Conservation (phyloP, 2,888 invertebrate species). For the Habroteleia sp. region DNA sequence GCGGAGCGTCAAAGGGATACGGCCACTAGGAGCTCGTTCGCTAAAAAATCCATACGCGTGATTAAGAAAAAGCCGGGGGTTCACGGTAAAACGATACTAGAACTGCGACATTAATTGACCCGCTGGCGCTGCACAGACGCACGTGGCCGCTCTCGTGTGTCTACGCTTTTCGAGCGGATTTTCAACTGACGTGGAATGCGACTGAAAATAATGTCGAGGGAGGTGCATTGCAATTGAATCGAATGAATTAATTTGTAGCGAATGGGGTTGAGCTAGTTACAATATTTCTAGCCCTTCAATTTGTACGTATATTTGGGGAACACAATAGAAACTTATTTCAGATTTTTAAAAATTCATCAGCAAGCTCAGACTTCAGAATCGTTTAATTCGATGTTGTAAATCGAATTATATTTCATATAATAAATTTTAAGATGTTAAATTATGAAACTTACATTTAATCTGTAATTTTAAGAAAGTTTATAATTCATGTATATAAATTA, state of each 20-base stretch:
- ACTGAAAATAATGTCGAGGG: conserved; percentile 17
- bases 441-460: too few species aligned
- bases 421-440: too few species aligned
- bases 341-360: conserved; percentile 8
- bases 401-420: too few species aligned
- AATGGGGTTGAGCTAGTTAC: conserved; percentile 34
- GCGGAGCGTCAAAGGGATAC: conserved; percentile 61
- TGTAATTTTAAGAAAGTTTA: too few species aligned
- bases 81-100: conserved; percentile 71
- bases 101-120: conserved; percentile 71
- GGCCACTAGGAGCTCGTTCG: conserved; percentile 54
- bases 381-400: too few species aligned
- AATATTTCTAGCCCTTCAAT: conserved; percentile 1
- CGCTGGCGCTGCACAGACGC: conserved; percentile 44
- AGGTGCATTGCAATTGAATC: conserved; percentile 25
- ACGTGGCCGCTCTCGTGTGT: conserved; percentile 64
- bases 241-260: conserved; percentile 37
- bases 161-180: conserved; percentile 39
- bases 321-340: not conserved
- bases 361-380: not conserved
- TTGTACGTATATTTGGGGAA: conserved; percentile 5
- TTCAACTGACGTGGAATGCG: conserved; percentile 49
- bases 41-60: conserved; percentile 68
- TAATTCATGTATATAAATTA: too few species aligned
- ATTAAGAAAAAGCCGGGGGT: conserved; percentile 64